These are phyloP conservation scores for Trimorus sp. DNA, from an alignment of 2,888 invertebrate genomes.

Conservation along the genomic window DNA sequence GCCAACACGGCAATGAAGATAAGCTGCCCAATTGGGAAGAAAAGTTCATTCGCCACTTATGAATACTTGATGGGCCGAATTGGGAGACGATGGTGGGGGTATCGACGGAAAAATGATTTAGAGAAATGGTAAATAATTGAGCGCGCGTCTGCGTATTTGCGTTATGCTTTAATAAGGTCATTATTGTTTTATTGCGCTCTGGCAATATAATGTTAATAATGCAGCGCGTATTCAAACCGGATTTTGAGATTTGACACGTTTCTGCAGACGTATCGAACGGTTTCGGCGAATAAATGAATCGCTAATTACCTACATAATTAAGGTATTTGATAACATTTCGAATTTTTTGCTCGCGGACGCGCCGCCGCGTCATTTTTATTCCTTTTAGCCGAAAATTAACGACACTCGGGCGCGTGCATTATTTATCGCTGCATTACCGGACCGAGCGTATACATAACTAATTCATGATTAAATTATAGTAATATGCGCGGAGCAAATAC, in stretches of 20 bases:
- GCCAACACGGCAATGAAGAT: slow-evolving; percentile 36
- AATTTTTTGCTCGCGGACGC: slow-evolving; percentile 11
- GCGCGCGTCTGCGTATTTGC: slow-evolving; percentile 19
- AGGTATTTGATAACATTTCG: slow-evolving; percentile 25
- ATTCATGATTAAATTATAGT: slow-evolving; percentile 29
- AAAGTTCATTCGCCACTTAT: slow-evolving; percentile 28
- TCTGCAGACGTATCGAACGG: slow-evolving; percentile 47
- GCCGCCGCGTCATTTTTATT: slow-evolving; percentile 22
- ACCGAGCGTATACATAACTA: slow-evolving; percentile 11
- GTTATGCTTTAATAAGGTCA: slow-evolving; percentile 26
- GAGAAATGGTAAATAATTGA: slow-evolving; percentile 28
- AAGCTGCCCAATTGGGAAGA: slow-evolving; percentile 40
- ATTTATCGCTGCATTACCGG: slow-evolving; percentile 21
- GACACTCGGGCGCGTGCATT: slow-evolving; percentile 12
- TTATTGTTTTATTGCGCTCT: slow-evolving; percentile 27
- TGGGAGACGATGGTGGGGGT: neutral
- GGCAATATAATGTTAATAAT: slow-evolving; percentile 39
- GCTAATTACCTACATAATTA: slow-evolving; percentile 31
- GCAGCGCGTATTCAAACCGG: slow-evolving; percentile 18
- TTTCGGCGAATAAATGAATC: slow-evolving; percentile 39
- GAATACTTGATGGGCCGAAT: slow-evolving; percentile 29
- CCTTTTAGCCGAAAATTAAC: slow-evolving; percentile 26
- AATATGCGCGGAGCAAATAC: slow-evolving; percentile 18
- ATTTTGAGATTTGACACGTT: slow-evolving; percentile 46
- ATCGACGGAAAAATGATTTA: slow-evolving; percentile 16